Evolutionary conservation across 2,113 vertebrate genomes (phyloP).

Genomic region (Heterotilapia buettikoferi): DNA sequence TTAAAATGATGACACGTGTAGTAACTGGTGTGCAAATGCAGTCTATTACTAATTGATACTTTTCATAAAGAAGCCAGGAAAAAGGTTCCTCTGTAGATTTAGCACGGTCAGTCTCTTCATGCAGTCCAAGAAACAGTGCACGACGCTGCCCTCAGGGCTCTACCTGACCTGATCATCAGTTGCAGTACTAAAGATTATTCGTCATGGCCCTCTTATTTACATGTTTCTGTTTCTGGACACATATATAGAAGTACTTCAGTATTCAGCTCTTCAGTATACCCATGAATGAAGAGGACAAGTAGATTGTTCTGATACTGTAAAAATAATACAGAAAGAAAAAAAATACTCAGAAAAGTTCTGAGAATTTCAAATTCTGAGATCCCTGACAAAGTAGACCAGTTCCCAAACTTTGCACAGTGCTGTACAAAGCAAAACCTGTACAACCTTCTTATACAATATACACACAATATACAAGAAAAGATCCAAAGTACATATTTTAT

Average conservation of each 20-base stretch:
- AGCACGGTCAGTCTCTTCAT: neutral
- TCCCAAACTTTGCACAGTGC: neutral
- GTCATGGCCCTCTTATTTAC: neutral
- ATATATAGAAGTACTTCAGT: neutral
- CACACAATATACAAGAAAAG: neutral
- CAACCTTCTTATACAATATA: neutral
- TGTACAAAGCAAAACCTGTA: neutral
- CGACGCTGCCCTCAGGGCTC: neutral
- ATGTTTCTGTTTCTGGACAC: neutral
- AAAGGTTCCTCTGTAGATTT: neutral
- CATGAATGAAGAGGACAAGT: neutral
- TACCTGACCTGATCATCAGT: rapidly evolving
- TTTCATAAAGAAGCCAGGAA: neutral
- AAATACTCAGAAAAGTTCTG: neutral
- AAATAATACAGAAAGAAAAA: neutral
- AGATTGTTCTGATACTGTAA: neutral
- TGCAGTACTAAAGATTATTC: neutral
- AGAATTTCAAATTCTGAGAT: rapidly evolving
- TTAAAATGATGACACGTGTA: neutral
- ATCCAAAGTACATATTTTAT: neutral
- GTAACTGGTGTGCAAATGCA: neutral
- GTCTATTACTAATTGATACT: neutral
- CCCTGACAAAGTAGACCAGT: neutral
- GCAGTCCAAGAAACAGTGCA: rapidly evolving
- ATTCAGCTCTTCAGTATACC: neutral